Conservation (phyloP, 2,888 invertebrate species). For the Alcis repandata region DNA sequence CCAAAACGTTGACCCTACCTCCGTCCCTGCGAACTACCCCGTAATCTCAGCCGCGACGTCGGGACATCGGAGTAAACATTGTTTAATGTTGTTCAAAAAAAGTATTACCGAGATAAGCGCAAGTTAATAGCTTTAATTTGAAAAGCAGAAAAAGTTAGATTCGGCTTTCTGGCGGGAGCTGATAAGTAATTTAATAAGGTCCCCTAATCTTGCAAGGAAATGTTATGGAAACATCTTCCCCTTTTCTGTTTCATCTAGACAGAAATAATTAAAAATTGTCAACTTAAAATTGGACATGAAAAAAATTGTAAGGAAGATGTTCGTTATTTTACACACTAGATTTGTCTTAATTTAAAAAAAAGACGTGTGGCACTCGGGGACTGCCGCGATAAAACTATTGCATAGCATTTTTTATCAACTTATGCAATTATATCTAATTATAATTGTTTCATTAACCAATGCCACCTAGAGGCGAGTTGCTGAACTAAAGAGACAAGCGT, state of each 20-base stretch:
- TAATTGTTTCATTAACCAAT: too few species aligned
- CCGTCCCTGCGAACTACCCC: slow-evolving; percentile 44
- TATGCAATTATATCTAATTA: too few species aligned
- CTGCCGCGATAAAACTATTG: too few species aligned
- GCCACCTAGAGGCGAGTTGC: too few species aligned
- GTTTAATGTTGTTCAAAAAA: slow-evolving; percentile 64
- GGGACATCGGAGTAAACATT: slow-evolving; percentile 54
- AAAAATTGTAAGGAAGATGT: too few species aligned
- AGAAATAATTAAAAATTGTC: too few species aligned
- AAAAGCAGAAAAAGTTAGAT: slow-evolving; percentile 38
- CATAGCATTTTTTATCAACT: too few species aligned
- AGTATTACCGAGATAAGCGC: slow-evolving; percentile 58
- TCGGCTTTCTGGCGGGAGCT: slow-evolving; percentile 5
- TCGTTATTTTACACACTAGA: too few species aligned
- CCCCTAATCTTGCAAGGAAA: slow-evolving; percentile 2
- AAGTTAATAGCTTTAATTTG: slow-evolving; percentile 49
- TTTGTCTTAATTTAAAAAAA: too few species aligned
- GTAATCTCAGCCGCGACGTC: slow-evolving; percentile 58
- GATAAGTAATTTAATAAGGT: slow-evolving; percentile 32
- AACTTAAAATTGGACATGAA: too few species aligned
- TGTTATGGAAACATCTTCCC: neutral
- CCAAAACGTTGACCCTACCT: neutral
- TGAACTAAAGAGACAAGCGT: too few species aligned
- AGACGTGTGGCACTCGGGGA: too few species aligned
- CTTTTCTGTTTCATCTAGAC: neutral